phyloP scores from a whole-genome alignment of 2,113 vertebrate genomes.

The Syngnathus floridae region DNA sequence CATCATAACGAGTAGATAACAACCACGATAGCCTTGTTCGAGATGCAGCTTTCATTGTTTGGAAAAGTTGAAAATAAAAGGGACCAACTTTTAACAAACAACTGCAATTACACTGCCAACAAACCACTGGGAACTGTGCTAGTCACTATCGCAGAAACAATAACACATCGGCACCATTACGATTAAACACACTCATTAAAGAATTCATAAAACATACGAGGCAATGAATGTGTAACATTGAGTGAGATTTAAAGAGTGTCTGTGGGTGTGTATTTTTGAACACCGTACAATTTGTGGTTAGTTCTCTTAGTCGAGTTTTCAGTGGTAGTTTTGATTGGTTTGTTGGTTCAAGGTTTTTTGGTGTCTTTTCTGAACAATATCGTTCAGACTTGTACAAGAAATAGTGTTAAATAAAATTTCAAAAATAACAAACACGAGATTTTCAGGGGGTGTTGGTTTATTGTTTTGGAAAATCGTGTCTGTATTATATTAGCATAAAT shows the following conservation, averaged over 20 bases:
- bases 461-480: conserved; percentile 27
- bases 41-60: conserved; percentile 26
- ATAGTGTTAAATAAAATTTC: conserved; percentile 59
- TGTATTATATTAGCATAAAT: conserved; percentile 20
- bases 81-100: conserved; percentile 63
- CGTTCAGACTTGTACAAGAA: conserved; percentile 64
- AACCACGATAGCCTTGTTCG: background rate
- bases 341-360: conserved; percentile 63
- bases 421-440: conserved; percentile 25
- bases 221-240: conserved; percentile 45
- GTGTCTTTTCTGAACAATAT: conserved; percentile 63
- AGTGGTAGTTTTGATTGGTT: conserved; percentile 63
- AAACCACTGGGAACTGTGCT: conserved; percentile 24
- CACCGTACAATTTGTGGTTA: conserved; percentile 65
- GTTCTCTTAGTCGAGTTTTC: conserved; percentile 60
- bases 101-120: conserved; percentile 66
- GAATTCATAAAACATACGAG: conserved; percentile 29
- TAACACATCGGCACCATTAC: conserved; percentile 12
- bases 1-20: background rate
- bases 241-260: conserved; percentile 33
- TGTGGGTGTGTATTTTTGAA: conserved; percentile 56
- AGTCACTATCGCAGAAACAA: conserved; percentile 20
- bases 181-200: conserved; percentile 17
- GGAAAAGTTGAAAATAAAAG: conserved; percentile 42
- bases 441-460: conserved; percentile 55